Percentiles rank a stretch among this genome's conserved stretches.
Conservation (phyloP, 2,113 vertebrate species). For the Callorhinus ursinus region DNA sequence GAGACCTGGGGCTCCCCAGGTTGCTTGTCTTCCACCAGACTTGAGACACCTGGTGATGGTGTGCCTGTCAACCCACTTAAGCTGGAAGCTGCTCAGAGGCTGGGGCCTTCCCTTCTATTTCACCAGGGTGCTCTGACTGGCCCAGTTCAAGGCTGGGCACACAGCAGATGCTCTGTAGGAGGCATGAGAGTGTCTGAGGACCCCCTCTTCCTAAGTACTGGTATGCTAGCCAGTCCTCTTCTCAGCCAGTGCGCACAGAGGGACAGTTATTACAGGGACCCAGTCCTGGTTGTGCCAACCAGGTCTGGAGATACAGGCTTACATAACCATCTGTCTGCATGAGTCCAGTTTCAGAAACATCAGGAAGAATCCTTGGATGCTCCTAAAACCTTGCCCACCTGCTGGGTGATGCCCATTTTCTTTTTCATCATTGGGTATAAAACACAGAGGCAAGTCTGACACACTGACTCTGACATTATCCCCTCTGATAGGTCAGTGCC, state of each 20-base stretch:
- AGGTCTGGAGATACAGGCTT: neutral
- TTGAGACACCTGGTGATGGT: slow-evolving; percentile 20
- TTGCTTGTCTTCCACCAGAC: slow-evolving; percentile 34
- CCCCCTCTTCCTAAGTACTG: neutral
- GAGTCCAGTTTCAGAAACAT: neutral
- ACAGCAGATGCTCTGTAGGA: neutral
- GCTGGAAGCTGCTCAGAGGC: neutral
- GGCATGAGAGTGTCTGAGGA: neutral
- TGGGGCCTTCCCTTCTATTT: neutral
- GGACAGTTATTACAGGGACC: neutral
- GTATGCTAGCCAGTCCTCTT: neutral
- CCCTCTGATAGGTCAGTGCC: neutral
- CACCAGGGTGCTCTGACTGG: neutral
- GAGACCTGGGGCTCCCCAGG: slow-evolving; percentile 40
- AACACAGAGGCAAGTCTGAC: neutral
- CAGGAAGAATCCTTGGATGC: neutral
- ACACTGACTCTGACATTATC: neutral
- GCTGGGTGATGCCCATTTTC: neutral
- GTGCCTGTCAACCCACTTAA: neutral
- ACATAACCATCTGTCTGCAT: neutral
- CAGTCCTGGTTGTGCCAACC: neutral
- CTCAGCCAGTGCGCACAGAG: neutral
- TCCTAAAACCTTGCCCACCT: neutral
- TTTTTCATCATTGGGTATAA: neutral
- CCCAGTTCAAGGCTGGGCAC: neutral